Conservation (phyloP, 2,113 vertebrate genomes). For the Bos taurus region ARS-UCD2.0 NC_037345.1:11142001-11142500, state of each 20-base stretch:
- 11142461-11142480: background rate
- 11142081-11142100: background rate
- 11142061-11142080: background rate
- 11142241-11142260: background rate
- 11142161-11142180: background rate
- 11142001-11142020: background rate
- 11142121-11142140: background rate
- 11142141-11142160: background rate
- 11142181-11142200: background rate
- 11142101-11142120: background rate
- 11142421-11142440: accelerated
- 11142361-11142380: background rate
- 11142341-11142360: background rate
- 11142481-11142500: background rate
- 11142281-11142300: background rate
- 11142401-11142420: accelerated
- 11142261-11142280: background rate
- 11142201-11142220: background rate
- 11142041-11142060: background rate
- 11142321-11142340: background rate
- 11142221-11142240: accelerated
- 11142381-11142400: background rate
- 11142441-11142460: accelerated
- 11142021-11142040: background rate
- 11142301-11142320: background rate